These are phyloP conservation scores for Planiliza haematocheilus DNA, from an alignment of 2,113 vertebrate genomes.

Conservation along the genomic window DNA sequence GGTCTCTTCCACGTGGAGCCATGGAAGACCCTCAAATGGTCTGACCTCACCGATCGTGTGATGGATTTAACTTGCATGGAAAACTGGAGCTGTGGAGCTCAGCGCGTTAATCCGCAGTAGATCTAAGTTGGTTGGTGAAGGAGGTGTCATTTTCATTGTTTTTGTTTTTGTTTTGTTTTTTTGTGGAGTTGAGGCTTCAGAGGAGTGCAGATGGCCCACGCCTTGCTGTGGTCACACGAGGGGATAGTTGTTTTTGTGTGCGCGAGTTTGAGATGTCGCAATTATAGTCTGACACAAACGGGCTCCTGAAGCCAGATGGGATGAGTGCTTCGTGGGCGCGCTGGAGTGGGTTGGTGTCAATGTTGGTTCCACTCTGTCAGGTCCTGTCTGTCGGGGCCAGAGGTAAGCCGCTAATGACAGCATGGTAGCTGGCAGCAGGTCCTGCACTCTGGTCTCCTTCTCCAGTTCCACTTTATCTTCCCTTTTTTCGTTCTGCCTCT, in stretches of 20 bases:
- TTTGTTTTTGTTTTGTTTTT: constrained; percentile 20
- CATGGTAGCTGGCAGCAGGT: constrained; percentile 64
- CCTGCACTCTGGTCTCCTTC: constrained; percentile 37
- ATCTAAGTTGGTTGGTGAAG: constrained; percentile 16
- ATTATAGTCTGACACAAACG: constrained; percentile 52
- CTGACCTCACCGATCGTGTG: constrained; percentile 37
- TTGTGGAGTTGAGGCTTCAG: constrained; percentile 52
- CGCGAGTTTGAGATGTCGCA: constrained; percentile 37
- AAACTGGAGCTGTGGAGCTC: constrained; percentile 40
- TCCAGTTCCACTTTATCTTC: constrained; percentile 60
- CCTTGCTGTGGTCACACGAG: constrained; percentile 65
- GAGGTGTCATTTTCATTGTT: constrained; percentile 29
- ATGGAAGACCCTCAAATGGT: constrained; percentile 51
- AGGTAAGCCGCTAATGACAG: constrained; percentile 75
- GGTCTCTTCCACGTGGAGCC: constrained; percentile 58
- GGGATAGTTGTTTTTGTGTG: constrained; percentile 66
- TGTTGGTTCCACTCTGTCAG: constrained; percentile 59
- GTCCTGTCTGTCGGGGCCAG: constrained; percentile 46
- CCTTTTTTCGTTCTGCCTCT: constrained; percentile 33
- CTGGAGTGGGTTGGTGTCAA: constrained; percentile 35
- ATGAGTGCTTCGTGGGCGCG: constrained; percentile 19
- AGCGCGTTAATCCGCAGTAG: constrained; percentile 19
- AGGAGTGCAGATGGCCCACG: constrained; percentile 66
- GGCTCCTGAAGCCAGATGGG: constrained; percentile 46
- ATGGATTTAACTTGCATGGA: constrained; percentile 56